Percentiles rank a stretch among this genome's conserved stretches.
These are phyloP conservation scores for Acipenser ruthenus DNA, from an alignment of 2,797 vertebrate species.

Conservation along the genomic window DNA sequence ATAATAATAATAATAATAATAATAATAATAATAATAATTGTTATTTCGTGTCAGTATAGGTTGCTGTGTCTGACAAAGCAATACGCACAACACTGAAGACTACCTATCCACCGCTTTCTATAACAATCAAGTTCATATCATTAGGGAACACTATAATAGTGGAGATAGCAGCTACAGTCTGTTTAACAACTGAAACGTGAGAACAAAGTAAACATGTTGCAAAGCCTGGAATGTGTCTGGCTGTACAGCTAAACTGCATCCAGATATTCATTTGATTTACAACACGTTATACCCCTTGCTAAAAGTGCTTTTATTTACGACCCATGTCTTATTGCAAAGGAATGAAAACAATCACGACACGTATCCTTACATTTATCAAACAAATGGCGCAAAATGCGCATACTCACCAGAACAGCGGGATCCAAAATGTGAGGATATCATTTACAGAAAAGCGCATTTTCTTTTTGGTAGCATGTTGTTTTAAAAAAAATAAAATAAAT, in stretches of 20 bases:
- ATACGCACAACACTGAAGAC: too few relatives aligned
- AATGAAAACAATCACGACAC: slow-evolving; percentile 17
- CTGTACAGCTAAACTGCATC: slow-evolving; percentile 36
- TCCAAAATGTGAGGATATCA: slow-evolving; percentile 28
- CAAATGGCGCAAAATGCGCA: slow-evolving; percentile 39
- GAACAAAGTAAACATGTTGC: slow-evolving; percentile 5
- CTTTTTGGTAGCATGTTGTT: slow-evolving; percentile 22
- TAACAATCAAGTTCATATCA: neutral
- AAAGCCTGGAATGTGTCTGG: neutral
- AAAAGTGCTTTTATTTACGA: slow-evolving; percentile 14
- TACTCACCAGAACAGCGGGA: slow-evolving; percentile 49
- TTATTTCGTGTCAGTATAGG: too few relatives aligned
- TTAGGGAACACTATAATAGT: slow-evolving; percentile 4
- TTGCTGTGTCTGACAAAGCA: too few relatives aligned
- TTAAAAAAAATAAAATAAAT: neutral
- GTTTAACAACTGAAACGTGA: slow-evolving; percentile 16
- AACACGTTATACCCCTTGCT: slow-evolving; percentile 1
- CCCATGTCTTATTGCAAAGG: slow-evolving; percentile 4
- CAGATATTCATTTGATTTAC: slow-evolving; percentile 18
- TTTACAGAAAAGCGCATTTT: slow-evolving; percentile 18
- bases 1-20: too few relatives aligned
- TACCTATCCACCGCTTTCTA: too few relatives aligned
- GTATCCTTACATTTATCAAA: slow-evolving; percentile 12
- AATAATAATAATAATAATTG: too few relatives aligned
- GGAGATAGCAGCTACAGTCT: slow-evolving; percentile 15